These are phyloP conservation scores for Ectropis grisescens DNA, from an alignment of 1,140 invertebrate species.

Conservation along the genomic window DNA sequence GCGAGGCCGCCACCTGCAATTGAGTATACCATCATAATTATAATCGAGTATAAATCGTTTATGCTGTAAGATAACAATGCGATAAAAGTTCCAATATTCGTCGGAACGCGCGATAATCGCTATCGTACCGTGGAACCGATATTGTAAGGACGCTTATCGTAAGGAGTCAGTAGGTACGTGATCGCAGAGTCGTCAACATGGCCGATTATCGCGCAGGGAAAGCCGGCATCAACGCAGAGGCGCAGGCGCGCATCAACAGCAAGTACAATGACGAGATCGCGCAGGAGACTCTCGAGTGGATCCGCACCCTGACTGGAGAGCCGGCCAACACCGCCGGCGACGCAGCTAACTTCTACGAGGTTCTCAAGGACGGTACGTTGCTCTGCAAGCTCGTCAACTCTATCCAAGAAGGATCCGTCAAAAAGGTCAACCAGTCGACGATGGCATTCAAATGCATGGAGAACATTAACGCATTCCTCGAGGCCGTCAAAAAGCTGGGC, in stretches of 20 bases:
- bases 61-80: conserved; percentile 29
- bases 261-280: conserved; percentile 96
- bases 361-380: conserved; percentile 86
- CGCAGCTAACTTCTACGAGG: conserved; percentile 91
- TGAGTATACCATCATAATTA: too few relatives aligned
- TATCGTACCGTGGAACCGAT: conserved; percentile 46
- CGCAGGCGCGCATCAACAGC: conserved; percentile 81
- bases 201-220: conserved; percentile 56
- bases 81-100: conserved; percentile 29
- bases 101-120: conserved; percentile 35
- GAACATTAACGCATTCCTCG: conserved; percentile 96
- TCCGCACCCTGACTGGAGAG: conserved; percentile 85
- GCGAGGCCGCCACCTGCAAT: too few relatives aligned
- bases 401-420: conserved; percentile 84
- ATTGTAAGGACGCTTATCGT: conserved; percentile 43
- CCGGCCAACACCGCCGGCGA: conserved; percentile 85
- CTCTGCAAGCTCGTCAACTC: conserved; percentile 89
- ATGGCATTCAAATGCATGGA: conserved; percentile 99
- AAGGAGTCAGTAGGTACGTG: conserved; percentile 54
- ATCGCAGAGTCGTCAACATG: conserved; percentile 47
- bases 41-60: conserved; percentile 27
- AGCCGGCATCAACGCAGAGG: conserved; percentile 61
- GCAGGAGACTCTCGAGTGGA: conserved; percentile 91
- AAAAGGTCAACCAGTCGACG: conserved; percentile 88
- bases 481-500: conserved; percentile 86